These are phyloP conservation scores for Melieria picta DNA, from an alignment of 2,888 invertebrate genomes.

Conservation along the genomic window DNA sequence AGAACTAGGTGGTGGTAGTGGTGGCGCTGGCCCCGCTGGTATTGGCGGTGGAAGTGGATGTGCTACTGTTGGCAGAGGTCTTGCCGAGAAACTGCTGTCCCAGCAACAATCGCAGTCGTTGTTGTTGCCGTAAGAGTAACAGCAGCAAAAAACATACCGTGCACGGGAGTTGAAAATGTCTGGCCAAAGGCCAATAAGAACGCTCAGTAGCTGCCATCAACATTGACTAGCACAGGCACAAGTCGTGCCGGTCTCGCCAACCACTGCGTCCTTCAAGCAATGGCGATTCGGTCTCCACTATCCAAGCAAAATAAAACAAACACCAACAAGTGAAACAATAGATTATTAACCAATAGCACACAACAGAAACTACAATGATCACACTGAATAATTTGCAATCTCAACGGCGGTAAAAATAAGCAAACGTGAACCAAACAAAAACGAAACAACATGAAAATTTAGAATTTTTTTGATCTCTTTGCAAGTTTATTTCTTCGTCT, in stretches of 20 bases:
- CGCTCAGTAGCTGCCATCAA: too few species aligned
- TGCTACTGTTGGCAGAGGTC: not conserved
- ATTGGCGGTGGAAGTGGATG: not conserved
- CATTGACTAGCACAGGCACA: too few species aligned
- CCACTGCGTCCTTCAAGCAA: too few species aligned
- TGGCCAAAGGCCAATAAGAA: too few species aligned
- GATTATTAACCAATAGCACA: too few species aligned
- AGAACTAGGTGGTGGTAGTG: not conserved
- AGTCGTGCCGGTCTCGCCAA: too few species aligned
- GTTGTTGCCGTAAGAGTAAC: slow-evolving; percentile 1
- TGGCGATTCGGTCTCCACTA: too few species aligned
- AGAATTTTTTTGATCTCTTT: slow-evolving; percentile 45
- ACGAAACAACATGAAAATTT: slow-evolving; percentile 28
- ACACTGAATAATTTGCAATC: slow-evolving; percentile 7
- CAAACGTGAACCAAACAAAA: slow-evolving; percentile 27
- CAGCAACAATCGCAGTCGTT: not conserved
- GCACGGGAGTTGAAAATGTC: too few species aligned
- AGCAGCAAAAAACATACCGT: too few species aligned
- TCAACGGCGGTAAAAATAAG: slow-evolving; percentile 1
- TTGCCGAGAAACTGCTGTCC: not conserved
- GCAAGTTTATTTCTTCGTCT: slow-evolving; percentile 40
- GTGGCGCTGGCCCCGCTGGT: not conserved
- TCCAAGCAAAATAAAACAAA: too few species aligned
- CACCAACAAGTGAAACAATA: too few species aligned
- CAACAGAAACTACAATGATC: too few species aligned